Evolutionary conservation across 2,113 vertebrate genomes (phyloP), one percentile per base, ranked within the genome.

Genomic region (Sphaerodactylus townsendi): DNA sequence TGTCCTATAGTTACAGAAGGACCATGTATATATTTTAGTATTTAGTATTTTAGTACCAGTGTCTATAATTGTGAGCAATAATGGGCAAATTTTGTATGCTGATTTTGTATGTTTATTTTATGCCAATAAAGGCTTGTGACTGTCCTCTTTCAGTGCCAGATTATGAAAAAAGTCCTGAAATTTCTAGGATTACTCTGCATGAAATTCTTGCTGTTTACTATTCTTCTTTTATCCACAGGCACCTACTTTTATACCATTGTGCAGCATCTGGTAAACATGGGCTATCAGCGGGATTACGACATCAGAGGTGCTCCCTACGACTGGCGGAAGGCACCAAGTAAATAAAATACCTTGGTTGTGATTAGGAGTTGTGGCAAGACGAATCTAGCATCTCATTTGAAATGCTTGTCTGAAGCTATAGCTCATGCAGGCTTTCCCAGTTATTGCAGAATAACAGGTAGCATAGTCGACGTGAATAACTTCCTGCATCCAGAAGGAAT

Each of bases 251-350:
- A 98, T 59, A 97, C 95, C 56, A 95, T 99, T 90, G 98, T 98
- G 77, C 97, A 99, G 85, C 95, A 95, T 30, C 93, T 99, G 85
- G 97, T 97, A 65, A 95, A 96, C 0, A 98, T 97, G 97, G 99
- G 99, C 84, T 99, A 99, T 92, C 97, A 93, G 53, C 96, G 98
- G 85, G 97, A 97, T 28, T 95, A 96, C 83, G 97, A 99, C 50
- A 92, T 99, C 39, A 97, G 96, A 93, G 99, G 98, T 44, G 99
- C 98, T 2, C 98, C 99, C 10, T 99, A 99, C 14, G 99, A 99
- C 87, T 99, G 98, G 99, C 96, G 99, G 84, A 98, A 97, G 93
- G 98, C 99, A 59, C 99, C 99, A 76, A 99, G 99, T 99, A 96
- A 97, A 3, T 90, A 74, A 81, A 19, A 14, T 17, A 28, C 6